These are phyloP conservation scores for Drosophila nannoptera DNA, from an alignment of 1,140 invertebrate genomes.

Conservation along the genomic window DNA sequence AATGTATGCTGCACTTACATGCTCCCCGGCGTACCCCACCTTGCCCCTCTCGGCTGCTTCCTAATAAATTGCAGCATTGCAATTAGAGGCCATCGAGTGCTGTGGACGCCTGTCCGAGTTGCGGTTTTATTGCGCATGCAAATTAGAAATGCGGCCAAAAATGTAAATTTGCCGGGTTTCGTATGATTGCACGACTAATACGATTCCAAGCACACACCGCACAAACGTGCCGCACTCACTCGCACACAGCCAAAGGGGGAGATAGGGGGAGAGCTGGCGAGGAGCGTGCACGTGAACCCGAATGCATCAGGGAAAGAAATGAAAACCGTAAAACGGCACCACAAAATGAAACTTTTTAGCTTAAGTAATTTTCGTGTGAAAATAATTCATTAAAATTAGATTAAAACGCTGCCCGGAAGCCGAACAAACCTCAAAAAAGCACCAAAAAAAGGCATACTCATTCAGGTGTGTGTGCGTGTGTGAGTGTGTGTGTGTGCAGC, in stretches of 20 bases:
- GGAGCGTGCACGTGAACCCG: slow-evolving; percentile 16
- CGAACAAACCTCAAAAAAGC: slow-evolving; percentile 13
- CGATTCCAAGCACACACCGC: slow-evolving; percentile 13
- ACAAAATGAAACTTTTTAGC: slow-evolving; percentile 51
- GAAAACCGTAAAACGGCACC: slow-evolving; percentile 40
- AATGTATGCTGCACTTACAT: too few species aligned
- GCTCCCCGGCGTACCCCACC: too few species aligned
- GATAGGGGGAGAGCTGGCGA: too few species aligned
- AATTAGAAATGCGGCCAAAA: slow-evolving; percentile 38
- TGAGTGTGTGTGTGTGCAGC: too few species aligned
- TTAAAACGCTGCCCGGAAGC: slow-evolving; percentile 17
- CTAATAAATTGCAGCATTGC: background rate
- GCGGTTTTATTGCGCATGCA: slow-evolving; percentile 23
- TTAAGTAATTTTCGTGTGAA: slow-evolving; percentile 50
- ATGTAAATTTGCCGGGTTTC: slow-evolving; percentile 54
- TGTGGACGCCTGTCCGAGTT: slow-evolving; percentile 10
- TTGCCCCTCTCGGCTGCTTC: background rate
- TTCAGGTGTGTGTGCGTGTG: too few species aligned
- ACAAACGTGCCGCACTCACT: slow-evolving; percentile 5
- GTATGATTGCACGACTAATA: slow-evolving; percentile 58
- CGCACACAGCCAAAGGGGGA: background rate
- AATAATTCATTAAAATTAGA: slow-evolving; percentile 75
- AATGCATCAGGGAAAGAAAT: slow-evolving; percentile 44
- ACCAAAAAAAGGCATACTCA: background rate
- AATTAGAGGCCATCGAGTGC: slow-evolving; percentile 2